phyloP scores from a whole-genome alignment of 2,797 vertebrate genomes.

The Scomberomorus guttatus region DNA sequence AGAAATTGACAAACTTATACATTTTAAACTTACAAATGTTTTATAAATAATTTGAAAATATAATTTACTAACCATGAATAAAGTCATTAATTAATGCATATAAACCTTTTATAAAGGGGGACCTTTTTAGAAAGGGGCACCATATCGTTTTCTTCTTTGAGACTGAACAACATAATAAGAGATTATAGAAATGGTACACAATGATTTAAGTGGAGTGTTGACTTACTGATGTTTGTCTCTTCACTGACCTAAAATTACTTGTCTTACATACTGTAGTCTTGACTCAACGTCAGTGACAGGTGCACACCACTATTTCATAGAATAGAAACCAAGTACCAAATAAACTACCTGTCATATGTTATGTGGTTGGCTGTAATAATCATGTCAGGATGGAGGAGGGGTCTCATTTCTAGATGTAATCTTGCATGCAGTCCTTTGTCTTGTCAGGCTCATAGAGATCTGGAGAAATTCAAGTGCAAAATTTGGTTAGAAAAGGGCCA shows the following conservation, averaged over 20 bases:
- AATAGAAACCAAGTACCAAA: neutral
- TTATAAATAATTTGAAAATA: too few species aligned
- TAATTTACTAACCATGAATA: too few species aligned
- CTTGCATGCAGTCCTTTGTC: slow-evolving; percentile 8
- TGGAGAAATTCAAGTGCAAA: slow-evolving; percentile 48
- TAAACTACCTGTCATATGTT: neutral
- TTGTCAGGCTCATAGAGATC: slow-evolving; percentile 20
- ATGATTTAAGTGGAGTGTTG: neutral
- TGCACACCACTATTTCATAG: neutral
- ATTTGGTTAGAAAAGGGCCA: slow-evolving; percentile 25
- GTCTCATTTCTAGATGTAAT: slow-evolving; percentile 14
- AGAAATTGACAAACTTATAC: too few species aligned
- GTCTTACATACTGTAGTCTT: neutral
- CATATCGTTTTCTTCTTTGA: neutral
- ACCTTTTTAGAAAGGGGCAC: too few species aligned
- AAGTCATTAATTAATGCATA: too few species aligned
- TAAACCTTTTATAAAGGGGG: too few species aligned
- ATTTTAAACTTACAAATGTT: too few species aligned
- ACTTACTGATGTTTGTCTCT: neutral
- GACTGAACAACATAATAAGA: neutral
- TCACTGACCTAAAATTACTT: neutral
- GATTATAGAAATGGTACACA: neutral
- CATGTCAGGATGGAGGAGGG: neutral
- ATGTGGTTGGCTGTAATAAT: slow-evolving; percentile 2
- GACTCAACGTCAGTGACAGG: neutral